Conservation (phyloP, 2,888 invertebrate species). For the Teleiodes luculella region DNA sequence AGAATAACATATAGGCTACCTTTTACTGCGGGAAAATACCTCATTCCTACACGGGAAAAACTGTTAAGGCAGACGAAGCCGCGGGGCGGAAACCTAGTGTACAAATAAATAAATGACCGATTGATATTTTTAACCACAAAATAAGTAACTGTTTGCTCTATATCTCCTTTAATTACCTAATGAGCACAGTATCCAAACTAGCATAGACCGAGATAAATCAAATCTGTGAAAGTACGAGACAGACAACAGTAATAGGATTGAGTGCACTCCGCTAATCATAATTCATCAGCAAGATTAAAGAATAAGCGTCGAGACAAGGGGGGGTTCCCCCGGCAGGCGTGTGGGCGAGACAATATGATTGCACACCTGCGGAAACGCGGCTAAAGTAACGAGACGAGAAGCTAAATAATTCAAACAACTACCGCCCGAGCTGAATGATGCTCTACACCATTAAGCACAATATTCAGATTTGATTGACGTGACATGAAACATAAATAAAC, state of each 20-base stretch:
- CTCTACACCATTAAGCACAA: slow-evolving; percentile 37
- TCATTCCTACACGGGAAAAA: too few relatives aligned
- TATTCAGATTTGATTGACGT: too few relatives aligned
- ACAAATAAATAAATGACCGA: too few relatives aligned
- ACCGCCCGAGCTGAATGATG: slow-evolving; percentile 42
- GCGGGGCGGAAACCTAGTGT: too few relatives aligned
- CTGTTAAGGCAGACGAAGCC: too few relatives aligned
- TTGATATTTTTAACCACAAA: too few relatives aligned
- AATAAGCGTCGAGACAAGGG: slow-evolving; percentile 55
- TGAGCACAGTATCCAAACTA: slow-evolving; percentile 10
- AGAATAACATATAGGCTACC: too few relatives aligned
- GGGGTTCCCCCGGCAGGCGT: slow-evolving; percentile 30
- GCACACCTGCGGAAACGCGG: slow-evolving; percentile 76
- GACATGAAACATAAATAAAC: too few relatives aligned
- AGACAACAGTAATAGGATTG: slow-evolving; percentile 68
- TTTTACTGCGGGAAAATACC: too few relatives aligned
- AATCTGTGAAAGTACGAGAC: slow-evolving; percentile 52
- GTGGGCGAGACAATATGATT: slow-evolving; percentile 72
- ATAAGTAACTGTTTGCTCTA: too few relatives aligned
- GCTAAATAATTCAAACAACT: slow-evolving; percentile 73
- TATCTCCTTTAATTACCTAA: background rate
- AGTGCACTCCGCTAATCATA: slow-evolving; percentile 78
- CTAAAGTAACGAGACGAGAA: slow-evolving; percentile 73
- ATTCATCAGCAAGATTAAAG: slow-evolving; percentile 78
- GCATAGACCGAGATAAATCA: slow-evolving; percentile 35